Conservation (phyloP, 1,140 invertebrate species). For the Andrena cerasifolii region DNA sequence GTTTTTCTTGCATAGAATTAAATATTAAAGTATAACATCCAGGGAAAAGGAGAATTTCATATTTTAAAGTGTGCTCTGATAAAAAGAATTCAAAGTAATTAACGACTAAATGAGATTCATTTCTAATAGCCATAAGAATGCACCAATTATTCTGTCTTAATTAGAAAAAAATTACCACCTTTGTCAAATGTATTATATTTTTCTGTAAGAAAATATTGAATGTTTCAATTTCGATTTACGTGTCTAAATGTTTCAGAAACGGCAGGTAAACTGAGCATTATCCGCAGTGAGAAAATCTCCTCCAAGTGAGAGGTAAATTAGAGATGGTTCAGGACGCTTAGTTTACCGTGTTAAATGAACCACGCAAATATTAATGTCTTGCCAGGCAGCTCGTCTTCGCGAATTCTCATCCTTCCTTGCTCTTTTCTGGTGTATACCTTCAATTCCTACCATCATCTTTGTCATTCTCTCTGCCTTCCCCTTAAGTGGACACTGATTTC, state of each 20-base stretch:
- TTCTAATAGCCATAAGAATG: no score
- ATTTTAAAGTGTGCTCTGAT: no score
- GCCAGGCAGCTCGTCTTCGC: constrained; percentile 9
- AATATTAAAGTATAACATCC: no score
- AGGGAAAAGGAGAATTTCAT: no score
- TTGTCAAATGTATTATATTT: no score
- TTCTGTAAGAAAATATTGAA: no score
- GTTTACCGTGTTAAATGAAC: constrained; percentile 44
- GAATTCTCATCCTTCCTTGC: constrained; percentile 3
- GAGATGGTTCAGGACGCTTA: constrained; percentile 5
- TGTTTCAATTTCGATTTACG: background rate
- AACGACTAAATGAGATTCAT: no score
- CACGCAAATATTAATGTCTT: constrained; percentile 54
- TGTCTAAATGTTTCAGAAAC: no score
- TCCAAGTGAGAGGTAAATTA: background rate
- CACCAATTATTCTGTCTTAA: no score
- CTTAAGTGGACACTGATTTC: constrained; percentile 46
- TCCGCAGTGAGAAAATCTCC: background rate
- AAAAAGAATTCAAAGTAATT: no score
- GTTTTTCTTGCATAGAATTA: no score
- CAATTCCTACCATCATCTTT: constrained; percentile 16
- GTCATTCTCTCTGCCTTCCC: constrained; percentile 34
- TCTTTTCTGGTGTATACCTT: constrained; percentile 18
- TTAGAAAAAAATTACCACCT: no score
- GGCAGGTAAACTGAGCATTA: background rate